Evolutionary conservation across 2,888 invertebrate genomes (phyloP).

Genomic region (Polylopha cassiicola): DNA sequence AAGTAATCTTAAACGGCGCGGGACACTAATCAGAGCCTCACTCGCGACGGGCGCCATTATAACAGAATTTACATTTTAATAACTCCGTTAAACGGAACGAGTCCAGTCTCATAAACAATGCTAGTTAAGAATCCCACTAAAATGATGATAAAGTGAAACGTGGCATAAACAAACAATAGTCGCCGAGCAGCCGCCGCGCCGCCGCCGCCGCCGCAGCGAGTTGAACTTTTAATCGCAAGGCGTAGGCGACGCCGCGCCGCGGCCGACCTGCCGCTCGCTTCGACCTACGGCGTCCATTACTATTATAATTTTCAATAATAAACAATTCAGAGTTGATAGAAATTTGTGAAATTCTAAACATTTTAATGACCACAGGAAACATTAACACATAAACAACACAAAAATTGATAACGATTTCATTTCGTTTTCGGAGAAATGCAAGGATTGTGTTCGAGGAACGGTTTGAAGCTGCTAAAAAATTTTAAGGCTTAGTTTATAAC

Average conservation of each 20-base stretch:
- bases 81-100: slow-evolving; percentile 21
- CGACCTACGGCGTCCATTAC: slow-evolving; percentile 48
- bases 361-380: slow-evolving; percentile 12
- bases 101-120: slow-evolving; percentile 21
- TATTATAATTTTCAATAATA: slow-evolving; percentile 22
- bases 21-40: slow-evolving; percentile 12
- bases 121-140: slow-evolving; percentile 20
- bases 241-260: slow-evolving; percentile 56
- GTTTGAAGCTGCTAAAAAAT: slow-evolving; percentile 11
- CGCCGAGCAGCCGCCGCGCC: not conserved
- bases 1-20: slow-evolving; percentile 2
- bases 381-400: too few relatives aligned
- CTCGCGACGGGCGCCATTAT: slow-evolving; percentile 11
- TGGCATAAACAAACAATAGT: slow-evolving; percentile 20
- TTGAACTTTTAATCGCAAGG: slow-evolving; percentile 43
- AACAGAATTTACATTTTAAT: slow-evolving; percentile 20
- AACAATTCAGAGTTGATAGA: slow-evolving; percentile 16
- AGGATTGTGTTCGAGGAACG: too few relatives aligned
- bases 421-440: too few relatives aligned
- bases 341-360: slow-evolving; percentile 21
- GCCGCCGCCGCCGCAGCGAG: too few relatives aligned
- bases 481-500: not conserved
- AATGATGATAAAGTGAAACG: slow-evolving; percentile 22
- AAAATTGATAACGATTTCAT: too few relatives aligned
- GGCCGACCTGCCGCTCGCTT: slow-evolving; percentile 39